A percentile compares a stretch with the other conserved stretches of the same genome.
These are phyloP conservation scores for Eupithecia pulchellata DNA, from an alignment of 2,888 invertebrate species.

Conservation along the genomic window DNA sequence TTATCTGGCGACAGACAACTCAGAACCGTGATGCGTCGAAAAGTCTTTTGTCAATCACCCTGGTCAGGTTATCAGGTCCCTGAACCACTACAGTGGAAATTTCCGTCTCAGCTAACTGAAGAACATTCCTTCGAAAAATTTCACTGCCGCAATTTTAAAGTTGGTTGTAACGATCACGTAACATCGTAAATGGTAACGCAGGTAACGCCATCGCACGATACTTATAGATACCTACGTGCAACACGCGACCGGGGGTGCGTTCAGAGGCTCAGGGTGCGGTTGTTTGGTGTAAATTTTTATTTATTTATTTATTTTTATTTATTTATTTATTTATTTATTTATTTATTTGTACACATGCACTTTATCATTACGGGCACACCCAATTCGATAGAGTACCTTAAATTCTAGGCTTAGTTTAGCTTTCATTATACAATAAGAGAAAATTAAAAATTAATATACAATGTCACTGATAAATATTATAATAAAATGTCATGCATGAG, in stretches of 20 bases:
- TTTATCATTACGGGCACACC: too few relatives aligned
- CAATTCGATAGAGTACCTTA: too few relatives aligned
- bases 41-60: not conserved
- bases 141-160: not conserved
- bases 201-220: constrained; percentile 1
- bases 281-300: too few relatives aligned
- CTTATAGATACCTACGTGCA: not conserved
- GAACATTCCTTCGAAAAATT: not conserved
- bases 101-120: not conserved
- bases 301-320: too few relatives aligned
- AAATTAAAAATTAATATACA: too few relatives aligned
- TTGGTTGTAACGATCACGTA: not conserved
- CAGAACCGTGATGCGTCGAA: not conserved
- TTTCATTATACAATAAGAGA: too few relatives aligned
- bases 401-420: too few relatives aligned
- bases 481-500: too few relatives aligned
- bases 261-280: too few relatives aligned
- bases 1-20: not conserved
- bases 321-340: too few relatives aligned
- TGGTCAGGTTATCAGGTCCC: not conserved
- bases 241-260: constrained; percentile 7
- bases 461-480: too few relatives aligned
- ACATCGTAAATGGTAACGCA: constrained; percentile 1
- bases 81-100: not conserved
- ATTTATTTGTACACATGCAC: too few relatives aligned